Conservation (phyloP, 2,797 vertebrate genomes). For the Lateolabrax maculatus region DNA sequence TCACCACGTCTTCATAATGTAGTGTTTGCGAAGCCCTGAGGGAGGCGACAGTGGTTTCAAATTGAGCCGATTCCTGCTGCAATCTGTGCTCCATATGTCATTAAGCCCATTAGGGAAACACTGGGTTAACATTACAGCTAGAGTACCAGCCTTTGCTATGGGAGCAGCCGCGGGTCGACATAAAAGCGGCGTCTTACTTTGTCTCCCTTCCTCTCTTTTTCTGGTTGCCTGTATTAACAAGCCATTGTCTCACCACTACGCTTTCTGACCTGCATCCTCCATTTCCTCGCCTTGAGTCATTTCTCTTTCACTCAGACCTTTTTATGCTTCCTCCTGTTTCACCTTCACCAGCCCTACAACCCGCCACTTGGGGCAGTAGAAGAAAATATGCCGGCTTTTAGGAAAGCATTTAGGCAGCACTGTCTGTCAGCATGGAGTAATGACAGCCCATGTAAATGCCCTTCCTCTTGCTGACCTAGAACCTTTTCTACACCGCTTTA, state of each 20-base stretch:
- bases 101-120: conserved; percentile 77
- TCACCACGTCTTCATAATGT: conserved; percentile 50
- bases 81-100: conserved; percentile 82
- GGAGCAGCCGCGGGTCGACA: conserved; percentile 57
- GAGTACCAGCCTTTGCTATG: conserved; percentile 53
- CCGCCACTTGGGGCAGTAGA: conserved; percentile 71
- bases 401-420: conserved; percentile 17
- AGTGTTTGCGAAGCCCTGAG: conserved; percentile 70
- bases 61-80: conserved; percentile 62
- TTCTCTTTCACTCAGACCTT: conserved; percentile 63
- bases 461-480: not conserved
- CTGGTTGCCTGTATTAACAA: conserved; percentile 60
- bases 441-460: conserved; percentile 19
- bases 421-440: conserved; percentile 29
- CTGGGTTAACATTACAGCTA: conserved; percentile 68
- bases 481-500: not conserved
- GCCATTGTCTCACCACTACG: conserved; percentile 61
- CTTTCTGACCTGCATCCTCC: conserved; percentile 63
- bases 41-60: conserved; percentile 78
- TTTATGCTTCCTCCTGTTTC: conserved; percentile 38
- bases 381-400: conserved; percentile 39
- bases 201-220: conserved; percentile 73
- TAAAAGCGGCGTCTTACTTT: conserved; percentile 63
- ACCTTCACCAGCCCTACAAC: conserved; percentile 32
- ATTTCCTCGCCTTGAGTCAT: conserved; percentile 68